Evolutionary conservation across 2,113 vertebrate species (phyloP), one percentile per base, ranked within the genome.

Genomic region (Zosterops borbonicus): DNA sequence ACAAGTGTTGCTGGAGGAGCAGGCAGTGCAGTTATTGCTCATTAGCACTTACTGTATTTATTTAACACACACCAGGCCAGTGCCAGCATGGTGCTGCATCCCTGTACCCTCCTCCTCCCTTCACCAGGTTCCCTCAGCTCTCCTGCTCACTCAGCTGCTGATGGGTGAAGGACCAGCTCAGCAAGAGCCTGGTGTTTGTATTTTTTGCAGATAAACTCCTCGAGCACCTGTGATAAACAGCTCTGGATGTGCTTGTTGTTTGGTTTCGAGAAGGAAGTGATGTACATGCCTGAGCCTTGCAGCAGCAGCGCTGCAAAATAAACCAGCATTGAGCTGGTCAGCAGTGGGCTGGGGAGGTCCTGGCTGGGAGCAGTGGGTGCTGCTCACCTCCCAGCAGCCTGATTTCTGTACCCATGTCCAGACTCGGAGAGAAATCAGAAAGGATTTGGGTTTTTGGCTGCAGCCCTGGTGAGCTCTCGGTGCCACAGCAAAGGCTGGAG

Each of bases 221-320:
- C 1, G 1, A 80, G 42, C 94, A 92, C 82, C 81, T 91, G 91
- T 41, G 91, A 55, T 50, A 83, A 97, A 69, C 81, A 73, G 24
- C 12, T 14, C 87, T 55, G 63, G 96, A 85, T 88, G 89, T 94
- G 81, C 81, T 42, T 2, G 28, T 78, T 85, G 94, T 87, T 96
- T 39, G 79, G 70, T 91, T 92, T 92, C 3, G 1, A 13, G 90
- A 50, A 92, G 95, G 95, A 95, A 94, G 82, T 28, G 92, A 76
- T 69, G 94, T 70, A 12, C 12, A 0, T 25, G 87, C 42, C 67
- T 0, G 3, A 79, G 80, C n/a, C 15, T 19, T 12, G 70, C 80
- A 85, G 65, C 31, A 2, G 6, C 81, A 21, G 41, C 0, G 1
- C 31, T 87, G 87, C 84, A 76, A 24, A 81, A 42, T 5, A 20